phyloP scores from a whole-genome alignment of 2,888 invertebrate species.

The Myopa testacea region DNA sequence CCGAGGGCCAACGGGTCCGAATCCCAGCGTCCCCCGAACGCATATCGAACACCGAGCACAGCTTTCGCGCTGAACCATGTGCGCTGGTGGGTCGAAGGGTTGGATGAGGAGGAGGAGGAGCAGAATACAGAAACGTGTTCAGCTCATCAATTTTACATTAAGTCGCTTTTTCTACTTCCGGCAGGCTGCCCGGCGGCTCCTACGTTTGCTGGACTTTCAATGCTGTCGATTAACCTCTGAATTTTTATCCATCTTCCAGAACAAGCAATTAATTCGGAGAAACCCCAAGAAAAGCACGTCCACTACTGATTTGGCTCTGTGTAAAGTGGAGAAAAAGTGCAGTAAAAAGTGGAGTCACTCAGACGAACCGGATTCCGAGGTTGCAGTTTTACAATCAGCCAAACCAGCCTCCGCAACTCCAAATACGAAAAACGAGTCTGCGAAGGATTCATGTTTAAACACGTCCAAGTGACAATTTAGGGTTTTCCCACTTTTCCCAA shows the following conservation, averaged over 20 bases:
- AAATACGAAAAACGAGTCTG: no score
- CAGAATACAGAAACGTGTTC: constrained; percentile 8
- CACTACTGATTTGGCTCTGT: no score
- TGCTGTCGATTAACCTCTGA: neutral
- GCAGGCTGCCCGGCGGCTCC: neutral
- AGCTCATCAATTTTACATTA: constrained; percentile 36
- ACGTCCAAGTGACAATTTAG: no score
- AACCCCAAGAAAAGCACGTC: no score
- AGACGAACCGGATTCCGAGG: no score
- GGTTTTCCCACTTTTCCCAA: no score
- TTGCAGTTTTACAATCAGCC: no score
- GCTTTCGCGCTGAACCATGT: neutral
- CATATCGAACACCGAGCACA: neutral
- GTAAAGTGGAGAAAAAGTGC: no score
- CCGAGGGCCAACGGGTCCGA: neutral
- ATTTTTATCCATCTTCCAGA: neutral
- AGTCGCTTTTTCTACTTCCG: constrained; percentile 30
- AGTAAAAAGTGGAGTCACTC: no score
- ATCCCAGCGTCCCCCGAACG: neutral
- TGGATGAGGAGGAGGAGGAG: neutral
- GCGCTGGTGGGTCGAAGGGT: neutral
- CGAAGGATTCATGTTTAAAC: no score
- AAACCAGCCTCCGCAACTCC: no score
- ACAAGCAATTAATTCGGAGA: no score
- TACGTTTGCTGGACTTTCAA: neutral